Base-by-base conservation (phyloP, 1,140 invertebrate genomes). In the Cherax destructor region DNA sequence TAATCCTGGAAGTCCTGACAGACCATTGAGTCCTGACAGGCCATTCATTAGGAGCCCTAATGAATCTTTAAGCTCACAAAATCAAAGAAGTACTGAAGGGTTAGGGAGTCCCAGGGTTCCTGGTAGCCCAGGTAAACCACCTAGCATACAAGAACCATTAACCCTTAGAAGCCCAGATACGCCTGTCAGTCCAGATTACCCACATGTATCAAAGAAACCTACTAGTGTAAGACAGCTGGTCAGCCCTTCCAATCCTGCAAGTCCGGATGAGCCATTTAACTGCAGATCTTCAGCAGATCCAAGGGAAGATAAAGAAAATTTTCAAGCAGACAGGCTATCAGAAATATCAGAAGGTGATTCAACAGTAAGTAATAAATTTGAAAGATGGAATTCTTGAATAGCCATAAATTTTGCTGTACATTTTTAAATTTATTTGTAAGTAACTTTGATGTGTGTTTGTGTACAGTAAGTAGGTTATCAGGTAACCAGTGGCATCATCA, bases 341-440 rank as follows among this genome's bases (percentile, higher is more conserved):
- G 89, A 91, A 79, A 91, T 91, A 61, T 91, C 89, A 21, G 89
- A 91, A 52, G 89, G 83, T 4, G 89, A 91, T 80, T 90, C 88
- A 10, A 76, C 89, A 41, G 89, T 91, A 18, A 80, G 88, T 61
- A 52, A 74, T 30, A 74, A 30, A 18, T 69, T 18, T 69, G 5
- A 69, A 18, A 69, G 9, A 56, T 13, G 13, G 0, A 9, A 56
- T 56, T 56, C 5, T 13, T 56, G 13, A 56, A 1, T 56, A 13
- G 52, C 52, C 52, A 56, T 56, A 9, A 13, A 7, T 10, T 13
- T 56, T 4, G 6, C 52, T 56, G 52, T 56, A 41, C 30, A 41
- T 41, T 41, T 41, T 41, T 41, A 41, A 41, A 41, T 41, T 41
- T 41, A 41, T 41, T 41, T 41, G 30, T 41, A 41, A 41, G 30